Evolutionary conservation across 2,113 vertebrate genomes (phyloP).

Genomic region (Eudyptes chrysolophus): DNA sequence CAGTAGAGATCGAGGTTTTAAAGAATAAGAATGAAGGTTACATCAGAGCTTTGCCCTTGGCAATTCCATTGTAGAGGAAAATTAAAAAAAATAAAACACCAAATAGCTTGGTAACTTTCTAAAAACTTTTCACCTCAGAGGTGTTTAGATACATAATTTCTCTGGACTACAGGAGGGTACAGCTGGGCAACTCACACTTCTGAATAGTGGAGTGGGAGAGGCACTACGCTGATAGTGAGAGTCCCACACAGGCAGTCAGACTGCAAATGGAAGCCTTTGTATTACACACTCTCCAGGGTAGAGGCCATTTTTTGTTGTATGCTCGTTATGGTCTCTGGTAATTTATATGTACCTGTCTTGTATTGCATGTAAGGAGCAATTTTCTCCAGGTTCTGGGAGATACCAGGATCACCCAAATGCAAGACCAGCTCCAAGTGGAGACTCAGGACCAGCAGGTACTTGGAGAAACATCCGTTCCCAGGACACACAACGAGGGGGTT

Average conservation of each 20-base stretch:
- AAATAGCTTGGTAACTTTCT: neutral
- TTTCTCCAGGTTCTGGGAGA: neutral
- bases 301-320: neutral
- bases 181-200: neutral
- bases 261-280: neutral
- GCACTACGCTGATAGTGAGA: accelerated
- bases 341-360: neutral
- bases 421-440: neutral
- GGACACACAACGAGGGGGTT: accelerated
- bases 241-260: neutral
- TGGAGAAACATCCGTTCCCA: accelerated
- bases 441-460: neutral
- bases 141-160: neutral
- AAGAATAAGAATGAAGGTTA: neutral
- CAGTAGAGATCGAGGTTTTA: neutral
- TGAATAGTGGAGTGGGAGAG: neutral
- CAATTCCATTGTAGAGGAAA: neutral
- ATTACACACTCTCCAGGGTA: neutral
- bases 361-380: accelerated
- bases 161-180: neutral
- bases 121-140: neutral
- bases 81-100: neutral
- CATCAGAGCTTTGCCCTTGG: neutral
- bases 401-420: neutral
- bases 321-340: neutral